phyloP scores from a whole-genome alignment of 53 echinoderm and acorn worm species.

The Holothuria leucospilota region DNA sequence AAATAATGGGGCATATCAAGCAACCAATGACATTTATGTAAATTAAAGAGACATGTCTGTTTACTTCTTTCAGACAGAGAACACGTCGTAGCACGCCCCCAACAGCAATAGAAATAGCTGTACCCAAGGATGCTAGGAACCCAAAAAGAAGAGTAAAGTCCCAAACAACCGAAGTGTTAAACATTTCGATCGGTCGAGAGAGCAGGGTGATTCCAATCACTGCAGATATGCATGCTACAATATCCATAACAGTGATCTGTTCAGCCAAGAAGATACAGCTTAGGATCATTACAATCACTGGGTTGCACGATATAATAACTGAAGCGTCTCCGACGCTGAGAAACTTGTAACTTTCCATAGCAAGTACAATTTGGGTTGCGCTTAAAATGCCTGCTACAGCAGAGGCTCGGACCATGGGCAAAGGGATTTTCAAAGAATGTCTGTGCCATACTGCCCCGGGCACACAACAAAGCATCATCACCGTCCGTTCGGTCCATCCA shows the following conservation, averaged over 20 bases:
- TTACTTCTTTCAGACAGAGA: neutral
- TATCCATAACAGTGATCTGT: neutral
- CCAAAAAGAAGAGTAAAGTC: neutral
- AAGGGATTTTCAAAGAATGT: neutral
- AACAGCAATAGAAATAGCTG: neutral
- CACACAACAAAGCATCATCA: conserved; percentile 18
- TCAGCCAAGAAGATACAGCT: conserved; percentile 12
- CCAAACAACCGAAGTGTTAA: neutral
- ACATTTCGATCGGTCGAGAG: neutral
- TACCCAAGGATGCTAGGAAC: neutral
- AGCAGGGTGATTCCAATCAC: neutral
- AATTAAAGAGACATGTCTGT: neutral
- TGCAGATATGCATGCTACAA: neutral
- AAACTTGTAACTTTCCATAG: neutral
- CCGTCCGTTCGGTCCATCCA: conserved; percentile 1
- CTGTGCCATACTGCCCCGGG: neutral
- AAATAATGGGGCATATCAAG: neutral
- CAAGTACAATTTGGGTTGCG: neutral
- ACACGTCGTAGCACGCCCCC: neutral
- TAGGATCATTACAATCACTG: neutral
- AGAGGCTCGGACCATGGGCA: neutral
- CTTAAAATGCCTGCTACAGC: neutral
- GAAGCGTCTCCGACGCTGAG: conserved; percentile 22
- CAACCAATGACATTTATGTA: neutral
- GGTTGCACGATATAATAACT: conserved; percentile 15